A percentile compares a stretch with the other conserved stretches of the same genome.
phyloP scores from a whole-genome alignment of 2,113 vertebrate genomes.

The Brienomyrus brachyistius region DNA sequence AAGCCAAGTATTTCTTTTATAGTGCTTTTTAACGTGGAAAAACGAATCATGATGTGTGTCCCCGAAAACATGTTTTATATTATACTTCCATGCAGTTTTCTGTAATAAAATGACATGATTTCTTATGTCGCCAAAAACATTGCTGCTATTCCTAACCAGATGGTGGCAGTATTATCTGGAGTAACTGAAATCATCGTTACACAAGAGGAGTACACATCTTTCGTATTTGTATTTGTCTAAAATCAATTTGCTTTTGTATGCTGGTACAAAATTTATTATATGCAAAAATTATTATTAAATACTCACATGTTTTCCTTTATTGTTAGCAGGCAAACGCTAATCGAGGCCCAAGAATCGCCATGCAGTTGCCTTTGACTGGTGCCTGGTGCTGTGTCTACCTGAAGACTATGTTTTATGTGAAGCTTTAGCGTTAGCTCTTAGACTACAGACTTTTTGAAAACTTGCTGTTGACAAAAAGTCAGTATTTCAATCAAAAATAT shows the following conservation, averaged over 20 bases:
- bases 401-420: conserved; percentile 27
- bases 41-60: background rate
- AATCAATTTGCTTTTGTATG: background rate
- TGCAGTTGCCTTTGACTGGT: conserved; percentile 16
- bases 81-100: background rate
- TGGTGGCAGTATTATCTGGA: conserved; percentile 6
- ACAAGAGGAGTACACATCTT: background rate
- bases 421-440: conserved; percentile 18
- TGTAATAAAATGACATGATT: background rate
- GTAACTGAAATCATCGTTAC: background rate
- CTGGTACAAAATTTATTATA: background rate
- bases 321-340: conserved; percentile 24
- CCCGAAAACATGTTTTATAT: background rate
- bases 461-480: conserved; percentile 30
- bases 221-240: background rate
- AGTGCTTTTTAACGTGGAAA: background rate
- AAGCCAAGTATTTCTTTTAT: background rate
- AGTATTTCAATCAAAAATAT: conserved; percentile 41
- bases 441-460: conserved; percentile 11
- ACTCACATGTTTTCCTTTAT: background rate
- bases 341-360: conserved; percentile 21
- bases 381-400: conserved; percentile 39
- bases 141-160: background rate
- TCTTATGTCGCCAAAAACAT: background rate
- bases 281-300: background rate